Evolutionary conservation across 2,113 vertebrate genomes (phyloP), one percentile per base, ranked within the genome.

Genomic region (Siphamia tubifer): DNA sequence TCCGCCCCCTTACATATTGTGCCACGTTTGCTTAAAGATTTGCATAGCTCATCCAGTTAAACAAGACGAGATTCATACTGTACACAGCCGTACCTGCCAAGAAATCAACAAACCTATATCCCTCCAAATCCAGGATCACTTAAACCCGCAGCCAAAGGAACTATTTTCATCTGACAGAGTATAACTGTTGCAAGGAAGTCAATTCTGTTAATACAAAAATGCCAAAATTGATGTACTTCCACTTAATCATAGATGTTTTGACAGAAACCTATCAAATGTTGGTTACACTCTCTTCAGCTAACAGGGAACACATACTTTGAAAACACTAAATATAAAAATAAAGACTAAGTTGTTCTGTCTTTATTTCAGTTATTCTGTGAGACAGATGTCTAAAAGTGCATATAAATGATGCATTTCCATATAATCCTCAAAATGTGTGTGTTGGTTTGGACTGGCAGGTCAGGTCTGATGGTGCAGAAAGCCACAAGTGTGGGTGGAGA

Each of bases 401-500:
- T n/a, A n/a, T n/a, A n/a, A 11, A 5, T 15, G 45, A 27, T 30
- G 8, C 10, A 9, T 48, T 0, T 48, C n/a, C 15, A 9, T 3
- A 48, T 17, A 30, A 9, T 28, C 30, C 30, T 47, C 16, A 24
- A n/a, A 47, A 6, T 36, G 16, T 12, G 20, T 43, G 39, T 35
- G 40, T 15, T 34, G 13, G 49, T 56, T 36, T 35, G 49, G 35
- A 36, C 42, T 55, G 47, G 36, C 38, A 63, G 58, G 58, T 74
- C 51, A 74, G 67, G 51, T 57, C 58, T 49, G 51, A 53, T 40
- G 39, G 8, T 32, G 57, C 42, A 62, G 17, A 43, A 49, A 44
- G 58, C 23, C 53, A 68, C 42, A 65, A 44, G 62, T 62, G 70
- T 68, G 61, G 82, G 76, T 7, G 64, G 68, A 58, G 55, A 67